Evolutionary conservation across 2,113 vertebrate genomes (phyloP), one percentile per base, ranked within the genome.

Genomic region (Alouatta palliata): DNA sequence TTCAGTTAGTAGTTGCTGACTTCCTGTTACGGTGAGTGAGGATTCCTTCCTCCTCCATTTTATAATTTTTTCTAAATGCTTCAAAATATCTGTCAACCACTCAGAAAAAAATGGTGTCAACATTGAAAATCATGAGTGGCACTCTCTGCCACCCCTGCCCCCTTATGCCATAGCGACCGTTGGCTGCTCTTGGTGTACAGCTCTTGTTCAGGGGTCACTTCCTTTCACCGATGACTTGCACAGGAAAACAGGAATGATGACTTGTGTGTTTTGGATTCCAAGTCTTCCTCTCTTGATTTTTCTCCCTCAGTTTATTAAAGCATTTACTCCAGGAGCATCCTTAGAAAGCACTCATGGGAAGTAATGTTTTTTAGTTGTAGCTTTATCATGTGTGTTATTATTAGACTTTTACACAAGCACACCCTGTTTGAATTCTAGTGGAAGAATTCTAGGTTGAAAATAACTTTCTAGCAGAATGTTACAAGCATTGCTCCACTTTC

Each of bases 1-100:
- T 97, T 90, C 87, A 58, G 75, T 87, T 30, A 87, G 35, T 14
- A 64, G 52, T n/a, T 68, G 77, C 45, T 58, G 84, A 96, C 76
- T 94, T 96, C 90, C 81, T 81, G 49, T 37, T 54, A 68, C 1
- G 20, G 2, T 79, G 68, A 68, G 20, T 17, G 70, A 79, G 3
- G 16, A 64, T 73, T 49, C 43, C 47, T 27, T 61, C 30, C 27
- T 45, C 5, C 14, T 83, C 43, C 43, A 17, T 64, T 68, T 79
- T 79, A n/a, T 82, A 64, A 27, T 17, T 30, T 94, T 58, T 64
- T 16, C 27, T 84, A 91, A 90, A 35, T 88, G 25, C 25, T 82
- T 90, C 61, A 83, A 13, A 30, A 20, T 75, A 79, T 45, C n/a
- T 95, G 52, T 58, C 43, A 68, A 40, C 23, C 19, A 79, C 49